phyloP scores from a whole-genome alignment of 2,113 vertebrate genomes.

The Mobula hypostoma region DNA sequence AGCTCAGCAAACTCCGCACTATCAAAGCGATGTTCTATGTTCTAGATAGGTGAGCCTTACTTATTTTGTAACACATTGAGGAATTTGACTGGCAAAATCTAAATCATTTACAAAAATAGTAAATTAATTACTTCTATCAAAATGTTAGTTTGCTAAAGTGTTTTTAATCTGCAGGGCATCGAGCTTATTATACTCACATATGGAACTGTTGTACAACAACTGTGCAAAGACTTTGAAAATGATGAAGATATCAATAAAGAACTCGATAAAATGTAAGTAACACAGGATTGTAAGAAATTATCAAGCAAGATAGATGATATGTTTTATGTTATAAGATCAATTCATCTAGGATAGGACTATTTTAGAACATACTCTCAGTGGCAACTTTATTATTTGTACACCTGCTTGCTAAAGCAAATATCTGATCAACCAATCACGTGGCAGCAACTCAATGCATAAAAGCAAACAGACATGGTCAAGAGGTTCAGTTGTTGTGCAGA shows the following conservation, averaged over 20 bases:
- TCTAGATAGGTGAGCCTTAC: too few relatives aligned
- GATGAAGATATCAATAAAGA: slow-evolving; percentile 70
- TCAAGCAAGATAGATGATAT: neutral
- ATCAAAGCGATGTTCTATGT: too few relatives aligned
- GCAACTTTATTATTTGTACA: too few relatives aligned
- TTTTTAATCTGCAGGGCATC: slow-evolving; percentile 54
- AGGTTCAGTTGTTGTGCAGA: too few relatives aligned
- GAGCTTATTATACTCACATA: slow-evolving; percentile 70
- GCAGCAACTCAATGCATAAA: too few relatives aligned
- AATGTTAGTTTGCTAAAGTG: neutral
- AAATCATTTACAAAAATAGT: neutral
- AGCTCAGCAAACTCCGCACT: too few relatives aligned
- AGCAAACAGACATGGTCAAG: too few relatives aligned
- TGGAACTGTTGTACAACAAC: slow-evolving; percentile 65
- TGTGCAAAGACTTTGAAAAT: slow-evolving; percentile 69
- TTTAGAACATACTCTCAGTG: too few relatives aligned
- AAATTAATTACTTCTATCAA: neutral
- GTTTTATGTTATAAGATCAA: too few relatives aligned
- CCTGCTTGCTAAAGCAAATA: too few relatives aligned
- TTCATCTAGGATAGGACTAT: too few relatives aligned
- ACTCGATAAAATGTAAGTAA: slow-evolving; percentile 68
- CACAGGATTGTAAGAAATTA: neutral
- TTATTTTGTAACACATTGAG: neutral
- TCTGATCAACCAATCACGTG: too few relatives aligned
- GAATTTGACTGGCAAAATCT: neutral